Base-by-base conservation (phyloP, 2,888 invertebrate genomes). In the Incurvaria masculella region DNA sequence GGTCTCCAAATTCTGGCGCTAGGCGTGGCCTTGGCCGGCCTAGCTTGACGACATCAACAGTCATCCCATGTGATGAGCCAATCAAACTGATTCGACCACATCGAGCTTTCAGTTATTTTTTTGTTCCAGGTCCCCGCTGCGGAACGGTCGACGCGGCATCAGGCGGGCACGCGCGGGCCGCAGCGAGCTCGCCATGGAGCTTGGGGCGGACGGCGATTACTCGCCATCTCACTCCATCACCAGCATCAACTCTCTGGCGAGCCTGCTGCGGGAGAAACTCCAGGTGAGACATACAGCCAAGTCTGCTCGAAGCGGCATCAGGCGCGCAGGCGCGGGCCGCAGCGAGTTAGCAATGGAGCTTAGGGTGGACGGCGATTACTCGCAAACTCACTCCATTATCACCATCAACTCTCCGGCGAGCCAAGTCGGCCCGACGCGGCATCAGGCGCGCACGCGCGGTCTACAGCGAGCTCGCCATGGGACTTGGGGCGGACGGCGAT, bases 371-470 rank as follows among this genome's bases (percentile, higher is more conserved):
- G 83, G 81, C 18, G 84, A 85, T 50, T 85, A 86, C 58, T 88
- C 88, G 2, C 86, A 86, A 0, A 85, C 82, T 54, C 87, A 89
- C 59, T 92, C 92, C 5, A 87, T 92, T 58, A 91, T 91, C 1
- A 91, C 91, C 42, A 85, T 91, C 57, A 92, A 91, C 69, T 91
- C 91, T 0, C 81, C 92, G 55, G 91, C 91, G 50, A 91, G 91
- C n/a, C n/a, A n/a, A n/a, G n/a, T n/a, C n/a, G n/a, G 82, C 73
- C 66, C 76, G 80, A 68, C 82, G 76, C 66, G 88, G 75, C 71
- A 86, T 61, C 85, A 81, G 83, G 62, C 65, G 83, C 63, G 60
- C 85, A 60, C 68, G 82, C 62, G 59, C 79, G 62, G 62, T 80
- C 51, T 70, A 79, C 21, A 76, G 84, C 1, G 76, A 76, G 61